Percentiles rank a stretch among this genome's conserved stretches.
phyloP scores from a whole-genome alignment of 2,797 vertebrate genomes.

The Chaetophractus vellerosus region DNA sequence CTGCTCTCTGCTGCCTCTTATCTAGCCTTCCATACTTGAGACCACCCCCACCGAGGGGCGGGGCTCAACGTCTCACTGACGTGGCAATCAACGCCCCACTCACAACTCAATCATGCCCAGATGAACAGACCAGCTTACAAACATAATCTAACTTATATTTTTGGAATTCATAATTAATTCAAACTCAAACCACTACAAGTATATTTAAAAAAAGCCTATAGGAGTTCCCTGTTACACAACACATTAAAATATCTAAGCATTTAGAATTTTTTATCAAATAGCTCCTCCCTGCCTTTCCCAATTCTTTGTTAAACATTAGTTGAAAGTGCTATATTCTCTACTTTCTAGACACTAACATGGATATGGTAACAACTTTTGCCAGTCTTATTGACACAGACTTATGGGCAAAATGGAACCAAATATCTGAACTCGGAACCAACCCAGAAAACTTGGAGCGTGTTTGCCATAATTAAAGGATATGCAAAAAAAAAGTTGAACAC shows the following conservation, averaged over 20 bases:
- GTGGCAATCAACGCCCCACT: too few species aligned
- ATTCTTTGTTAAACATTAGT: background rate
- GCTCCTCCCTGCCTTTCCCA: background rate
- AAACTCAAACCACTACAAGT: too few species aligned
- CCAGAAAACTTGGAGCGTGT: slow-evolving; percentile 11
- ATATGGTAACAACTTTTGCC: background rate
- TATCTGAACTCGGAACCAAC: background rate
- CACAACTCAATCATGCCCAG: too few species aligned
- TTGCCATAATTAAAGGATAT: slow-evolving; percentile 16
- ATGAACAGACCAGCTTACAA: too few species aligned
- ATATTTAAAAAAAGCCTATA: too few species aligned
- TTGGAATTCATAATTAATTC: too few species aligned
- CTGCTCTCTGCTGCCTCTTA: too few species aligned
- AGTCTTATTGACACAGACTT: slow-evolving; percentile 5
- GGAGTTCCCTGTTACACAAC: background rate
- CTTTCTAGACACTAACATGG: background rate
- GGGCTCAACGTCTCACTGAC: too few species aligned
- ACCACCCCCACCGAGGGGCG: too few species aligned
- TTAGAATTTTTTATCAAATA: slow-evolving; percentile 29
- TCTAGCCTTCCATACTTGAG: too few species aligned
- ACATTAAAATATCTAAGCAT: slow-evolving; percentile 23
- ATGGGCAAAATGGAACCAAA: background rate
- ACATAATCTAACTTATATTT: too few species aligned
- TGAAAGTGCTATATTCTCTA: background rate
- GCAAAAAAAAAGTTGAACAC: background rate